These are phyloP conservation scores for Drosophila colorata DNA, from an alignment of 2,888 invertebrate genomes.

Conservation along the genomic window DNA sequence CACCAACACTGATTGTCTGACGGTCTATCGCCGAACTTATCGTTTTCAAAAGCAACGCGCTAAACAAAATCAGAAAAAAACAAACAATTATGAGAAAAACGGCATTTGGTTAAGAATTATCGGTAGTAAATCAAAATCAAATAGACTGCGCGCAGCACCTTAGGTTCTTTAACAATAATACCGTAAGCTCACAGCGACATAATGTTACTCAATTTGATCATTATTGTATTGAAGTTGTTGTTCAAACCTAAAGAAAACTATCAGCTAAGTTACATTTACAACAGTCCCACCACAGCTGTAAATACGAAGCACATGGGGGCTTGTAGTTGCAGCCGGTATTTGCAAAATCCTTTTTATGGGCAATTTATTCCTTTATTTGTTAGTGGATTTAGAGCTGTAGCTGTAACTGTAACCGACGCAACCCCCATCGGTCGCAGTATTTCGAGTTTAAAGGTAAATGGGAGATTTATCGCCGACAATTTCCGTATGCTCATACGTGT, in stretches of 20 bases:
- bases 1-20: slow-evolving; percentile 23
- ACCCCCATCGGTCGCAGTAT: slow-evolving; percentile 65
- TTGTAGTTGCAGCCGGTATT: slow-evolving; percentile 72
- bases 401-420: slow-evolving; percentile 50
- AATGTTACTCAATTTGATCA: slow-evolving; percentile 18
- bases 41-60: slow-evolving; percentile 12
- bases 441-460: slow-evolving; percentile 81
- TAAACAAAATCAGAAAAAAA: neutral
- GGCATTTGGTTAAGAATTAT: neutral
- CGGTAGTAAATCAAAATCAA: slow-evolving; percentile 2
- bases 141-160: neutral
- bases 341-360: slow-evolving; percentile 81
- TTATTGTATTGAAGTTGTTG: slow-evolving; percentile 18
- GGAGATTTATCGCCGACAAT: slow-evolving; percentile 74
- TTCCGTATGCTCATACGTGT: slow-evolving; percentile 42
- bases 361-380: slow-evolving; percentile 81
- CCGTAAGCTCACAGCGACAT: neutral
- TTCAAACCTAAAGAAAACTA: slow-evolving; percentile 31
- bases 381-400: slow-evolving; percentile 78
- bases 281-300: slow-evolving; percentile 46
- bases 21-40: slow-evolving; percentile 15
- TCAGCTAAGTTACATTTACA: slow-evolving; percentile 37
- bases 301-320: slow-evolving; percentile 52
- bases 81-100: neutral
- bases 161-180: slow-evolving; percentile 8